These are phyloP conservation scores for Crotophaga sulcirostris DNA, from an alignment of 2,113 vertebrate species.

Conservation along the genomic window DNA sequence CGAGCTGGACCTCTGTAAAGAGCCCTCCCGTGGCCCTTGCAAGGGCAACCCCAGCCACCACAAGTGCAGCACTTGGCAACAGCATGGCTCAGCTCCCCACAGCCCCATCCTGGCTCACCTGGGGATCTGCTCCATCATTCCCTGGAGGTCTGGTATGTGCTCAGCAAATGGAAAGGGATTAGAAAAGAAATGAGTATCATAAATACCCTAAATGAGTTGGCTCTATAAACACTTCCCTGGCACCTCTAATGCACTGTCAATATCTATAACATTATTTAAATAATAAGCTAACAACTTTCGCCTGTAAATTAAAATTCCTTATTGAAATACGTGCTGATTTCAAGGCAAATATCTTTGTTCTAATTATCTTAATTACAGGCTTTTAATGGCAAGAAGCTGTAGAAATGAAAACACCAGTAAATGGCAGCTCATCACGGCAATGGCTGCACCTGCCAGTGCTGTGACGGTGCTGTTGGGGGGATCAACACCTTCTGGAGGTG, in stretches of 20 bases:
- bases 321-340: conserved; percentile 35
- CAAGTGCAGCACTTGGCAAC: neutral
- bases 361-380: conserved; percentile 45
- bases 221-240: neutral
- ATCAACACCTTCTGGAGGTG: accelerated
- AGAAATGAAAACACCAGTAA: conserved; percentile 36
- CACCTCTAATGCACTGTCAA: neutral
- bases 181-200: neutral
- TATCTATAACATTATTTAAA: neutral
- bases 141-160: neutral
- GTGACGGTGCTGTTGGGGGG: neutral
- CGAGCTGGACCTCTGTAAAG: neutral
- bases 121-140: neutral
- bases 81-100: neutral
- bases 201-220: neutral
- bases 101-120: neutral
- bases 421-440: neutral
- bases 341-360: conserved; percentile 47
- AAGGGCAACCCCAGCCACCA: neutral
- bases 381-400: conserved; percentile 31
- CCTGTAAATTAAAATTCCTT: neutral
- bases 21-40: neutral
- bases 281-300: neutral
- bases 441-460: neutral
- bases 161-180: neutral